Conservation (phyloP, 1,140 invertebrate genomes). For the Drosophila obscura region DNA sequence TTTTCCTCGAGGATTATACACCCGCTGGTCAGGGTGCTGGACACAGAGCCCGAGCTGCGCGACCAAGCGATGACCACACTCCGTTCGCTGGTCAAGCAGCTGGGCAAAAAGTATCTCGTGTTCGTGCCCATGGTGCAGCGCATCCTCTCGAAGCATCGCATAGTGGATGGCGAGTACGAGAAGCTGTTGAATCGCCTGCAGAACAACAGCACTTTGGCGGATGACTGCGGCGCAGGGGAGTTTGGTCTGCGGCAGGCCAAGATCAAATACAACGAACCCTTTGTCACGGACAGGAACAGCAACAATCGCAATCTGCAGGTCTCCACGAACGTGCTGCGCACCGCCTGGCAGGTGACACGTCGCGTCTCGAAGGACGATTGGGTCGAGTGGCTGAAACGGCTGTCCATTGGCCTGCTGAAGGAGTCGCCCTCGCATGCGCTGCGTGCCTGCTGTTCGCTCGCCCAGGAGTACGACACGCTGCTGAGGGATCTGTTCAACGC, state of each 20-base stretch:
- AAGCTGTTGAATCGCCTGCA: slow-evolving; percentile 89
- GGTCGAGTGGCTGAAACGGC: slow-evolving; percentile 96
- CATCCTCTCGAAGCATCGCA: slow-evolving; percentile 92
- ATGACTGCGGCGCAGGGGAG: slow-evolving; percentile 86
- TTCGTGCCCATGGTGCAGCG: slow-evolving; percentile 96
- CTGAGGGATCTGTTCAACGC: slow-evolving; percentile 98
- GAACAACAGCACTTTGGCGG: slow-evolving; percentile 87
- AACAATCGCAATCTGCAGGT: slow-evolving; percentile 92
- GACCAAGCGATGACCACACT: slow-evolving; percentile 95
- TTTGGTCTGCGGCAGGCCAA: slow-evolving; percentile 85
- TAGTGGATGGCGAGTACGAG: slow-evolving; percentile 92
- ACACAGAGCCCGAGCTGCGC: slow-evolving; percentile 91
- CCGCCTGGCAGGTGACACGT: slow-evolving; percentile 95
- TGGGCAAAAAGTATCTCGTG: slow-evolving; percentile 95
- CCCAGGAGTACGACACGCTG: slow-evolving; percentile 96
- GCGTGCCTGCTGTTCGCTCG: slow-evolving; percentile 94
- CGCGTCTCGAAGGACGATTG: slow-evolving; percentile 98
- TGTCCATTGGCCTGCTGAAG: slow-evolving; percentile 97
- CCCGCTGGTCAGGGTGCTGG: slow-evolving; percentile 93
- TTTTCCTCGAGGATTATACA: slow-evolving; percentile 96
- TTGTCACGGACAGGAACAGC: slow-evolving; percentile 85
- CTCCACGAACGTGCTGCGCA: slow-evolving; percentile 92
- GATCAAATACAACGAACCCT: slow-evolving; percentile 86
- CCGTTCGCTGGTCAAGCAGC: slow-evolving; percentile 93
- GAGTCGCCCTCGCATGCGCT: slow-evolving; percentile 97